Conservation (phyloP, 2,888 invertebrate species). For the Zygothrica quintamaculata region DNA sequence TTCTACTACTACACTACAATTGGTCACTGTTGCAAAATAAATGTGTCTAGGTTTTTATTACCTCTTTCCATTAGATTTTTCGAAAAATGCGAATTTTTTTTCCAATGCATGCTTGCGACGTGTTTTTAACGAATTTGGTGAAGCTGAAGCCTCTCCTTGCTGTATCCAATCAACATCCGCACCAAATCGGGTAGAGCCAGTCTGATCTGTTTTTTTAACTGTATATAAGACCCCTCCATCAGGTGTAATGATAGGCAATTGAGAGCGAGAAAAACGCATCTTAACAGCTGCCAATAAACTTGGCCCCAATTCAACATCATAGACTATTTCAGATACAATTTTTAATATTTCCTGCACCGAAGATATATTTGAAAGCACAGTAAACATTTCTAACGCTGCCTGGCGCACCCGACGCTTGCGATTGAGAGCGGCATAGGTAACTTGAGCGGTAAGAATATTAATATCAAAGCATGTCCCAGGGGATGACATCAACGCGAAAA, state of each 20-base stretch:
- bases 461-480: conserved; percentile 91
- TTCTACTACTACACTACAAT: too few relatives aligned
- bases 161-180: conserved; percentile 92
- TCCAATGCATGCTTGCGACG: conserved; percentile 55
- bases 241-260: conserved; percentile 89
- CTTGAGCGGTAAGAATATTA: conserved; percentile 84
- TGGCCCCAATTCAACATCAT: conserved; percentile 84
- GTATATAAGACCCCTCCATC: conserved; percentile 92
- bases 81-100: conserved; percentile 28
- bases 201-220: conserved; percentile 82
- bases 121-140: conserved; percentile 85
- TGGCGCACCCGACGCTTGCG: conserved; percentile 91
- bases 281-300: conserved; percentile 89
- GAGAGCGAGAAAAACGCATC: conserved; percentile 89
- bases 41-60: too few relatives aligned
- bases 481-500: conserved; percentile 91
- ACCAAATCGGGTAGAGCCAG: conserved; percentile 83
- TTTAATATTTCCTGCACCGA: conserved; percentile 88
- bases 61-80: conserved; percentile 26
- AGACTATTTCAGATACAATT: conserved; percentile 86
- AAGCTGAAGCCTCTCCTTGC: conserved; percentile 87
- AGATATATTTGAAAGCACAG: conserved; percentile 90
- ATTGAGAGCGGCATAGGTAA: conserved; percentile 85
- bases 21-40: too few relatives aligned
- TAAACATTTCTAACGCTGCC: conserved; percentile 91